Evolutionary conservation across 2,888 invertebrate species (phyloP).

Genomic region (Amorpha juglandis): DNA sequence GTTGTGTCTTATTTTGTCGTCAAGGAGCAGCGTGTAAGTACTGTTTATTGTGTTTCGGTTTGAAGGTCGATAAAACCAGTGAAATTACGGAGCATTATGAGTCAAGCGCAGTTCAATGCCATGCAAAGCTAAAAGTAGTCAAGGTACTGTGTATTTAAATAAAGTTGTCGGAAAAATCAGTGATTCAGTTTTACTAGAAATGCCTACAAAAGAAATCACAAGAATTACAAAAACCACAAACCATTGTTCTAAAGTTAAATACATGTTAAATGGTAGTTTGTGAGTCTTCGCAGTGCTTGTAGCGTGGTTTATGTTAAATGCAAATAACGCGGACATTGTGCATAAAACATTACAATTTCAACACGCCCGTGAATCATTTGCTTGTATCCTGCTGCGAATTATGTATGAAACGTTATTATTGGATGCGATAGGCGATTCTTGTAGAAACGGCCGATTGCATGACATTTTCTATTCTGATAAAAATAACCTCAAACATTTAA

Average conservation of each 20-base stretch:
- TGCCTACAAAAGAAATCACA: neutral
- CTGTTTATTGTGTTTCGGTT: too few species aligned
- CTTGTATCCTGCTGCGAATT: constrained; percentile 8
- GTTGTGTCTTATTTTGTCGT: too few species aligned
- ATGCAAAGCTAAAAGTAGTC: too few species aligned
- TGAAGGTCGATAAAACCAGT: too few species aligned
- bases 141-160: too few species aligned
- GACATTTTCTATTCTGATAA: too few species aligned
- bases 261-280: constrained; percentile 7
- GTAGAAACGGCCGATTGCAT: neutral
- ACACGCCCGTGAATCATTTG: constrained; percentile 20
- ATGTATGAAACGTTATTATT: constrained; percentile 20
- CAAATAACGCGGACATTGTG: constrained; percentile 22
- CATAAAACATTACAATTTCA: constrained; percentile 17
- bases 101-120: too few species aligned
- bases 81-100: too few species aligned
- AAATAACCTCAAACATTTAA: too few species aligned
- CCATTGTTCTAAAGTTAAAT: constrained; percentile 8
- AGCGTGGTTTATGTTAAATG: constrained; percentile 10
- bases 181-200: too few species aligned
- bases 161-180: too few species aligned
- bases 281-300: neutral
- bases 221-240: constrained; percentile 4
- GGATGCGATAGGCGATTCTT: neutral
- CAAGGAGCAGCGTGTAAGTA: too few species aligned